phyloP scores from a whole-genome alignment of 2,888 invertebrate genomes.

The Eucera pruinosa region DNA sequence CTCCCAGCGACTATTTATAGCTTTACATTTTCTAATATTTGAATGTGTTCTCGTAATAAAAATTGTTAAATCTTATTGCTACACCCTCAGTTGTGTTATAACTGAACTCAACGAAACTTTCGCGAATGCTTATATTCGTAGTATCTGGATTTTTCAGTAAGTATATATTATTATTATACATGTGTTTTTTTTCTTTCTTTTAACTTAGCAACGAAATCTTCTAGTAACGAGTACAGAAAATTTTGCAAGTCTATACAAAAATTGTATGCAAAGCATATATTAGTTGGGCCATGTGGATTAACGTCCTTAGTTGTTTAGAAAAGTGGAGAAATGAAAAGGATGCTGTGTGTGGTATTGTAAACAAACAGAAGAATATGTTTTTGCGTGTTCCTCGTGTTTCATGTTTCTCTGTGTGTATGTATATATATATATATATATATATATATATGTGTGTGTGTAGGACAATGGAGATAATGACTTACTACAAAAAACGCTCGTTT shows the following conservation, averaged over 20 bases:
- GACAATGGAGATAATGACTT: slow-evolving; percentile 50
- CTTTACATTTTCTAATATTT: slow-evolving; percentile 28
- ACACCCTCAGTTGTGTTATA: slow-evolving; percentile 46
- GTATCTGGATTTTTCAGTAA: slow-evolving; percentile 35
- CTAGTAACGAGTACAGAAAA: slow-evolving; percentile 36
- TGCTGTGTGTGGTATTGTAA: slow-evolving; percentile 45
- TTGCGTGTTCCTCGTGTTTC: too few species aligned
- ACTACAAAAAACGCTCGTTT: slow-evolving; percentile 56
- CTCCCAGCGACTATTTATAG: slow-evolving; percentile 28
- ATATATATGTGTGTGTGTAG: too few species aligned
- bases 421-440: too few species aligned
- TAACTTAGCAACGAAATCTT: slow-evolving; percentile 30
- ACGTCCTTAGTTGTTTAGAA: slow-evolving; percentile 46
- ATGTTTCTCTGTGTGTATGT: too few species aligned
- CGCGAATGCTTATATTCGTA: slow-evolving; percentile 41
- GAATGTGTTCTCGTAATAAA: slow-evolving; percentile 26
- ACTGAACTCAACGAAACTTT: slow-evolving; percentile 50
- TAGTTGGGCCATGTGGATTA: slow-evolving; percentile 53
- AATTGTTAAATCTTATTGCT: slow-evolving; percentile 56
- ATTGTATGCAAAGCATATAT: slow-evolving; percentile 54
- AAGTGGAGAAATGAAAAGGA: slow-evolving; percentile 46
- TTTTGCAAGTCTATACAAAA: slow-evolving; percentile 57
- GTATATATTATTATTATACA: slow-evolving; percentile 40
- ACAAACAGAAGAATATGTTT: slow-evolving; percentile 47
- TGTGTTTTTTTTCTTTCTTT: slow-evolving; percentile 23